Base-by-base conservation (phyloP, 2,888 invertebrate species). In the Xestoiulus laeticollis region DNA sequence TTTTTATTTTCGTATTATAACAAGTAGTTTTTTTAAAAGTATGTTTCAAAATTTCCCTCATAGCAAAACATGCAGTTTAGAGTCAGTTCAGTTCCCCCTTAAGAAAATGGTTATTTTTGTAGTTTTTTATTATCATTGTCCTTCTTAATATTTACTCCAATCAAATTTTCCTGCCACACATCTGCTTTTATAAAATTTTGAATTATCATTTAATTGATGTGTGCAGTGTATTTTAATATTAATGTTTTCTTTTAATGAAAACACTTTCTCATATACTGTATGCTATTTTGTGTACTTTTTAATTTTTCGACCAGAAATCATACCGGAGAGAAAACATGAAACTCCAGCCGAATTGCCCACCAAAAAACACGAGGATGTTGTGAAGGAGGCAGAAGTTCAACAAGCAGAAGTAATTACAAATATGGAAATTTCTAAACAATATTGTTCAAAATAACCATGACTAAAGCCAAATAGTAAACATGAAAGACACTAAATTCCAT, bases 401-500 rank as follows among this genome's bases (percentile, higher is more conserved):
- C 68, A 68, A 68, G 68, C 68, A 26, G 68, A 68, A 1, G 68
- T 68, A 68, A 68, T 68, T 68, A 68, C 68, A 26, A 12, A 26
- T 26, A 26, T 68, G 26, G 68, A 26, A 14, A 68, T 68, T 68
- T 10, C 26, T 68, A 68, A 68, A 68, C 14, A 68, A 68, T 26
- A 26, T n/a, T 68, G 8, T 8, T 26, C 22, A 5, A 68, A 68
- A 26, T 68, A 68, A 68, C 68, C 68, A 68, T 26, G 68, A 68
- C 68, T 68, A 68, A 68, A 68, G 68, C 68, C 68, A 68, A 68
- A 26, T 68, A 68, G 68, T 68, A 68, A 68, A 68, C 68, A 68
- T 68, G 68, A 68, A 68, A 68, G 68, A 68, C 68, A 26, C 68
- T 68, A 68, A 68, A 68, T 26, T 68, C 68, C 68, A 68, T 68